Conservation (phyloP, 2,797 vertebrate genomes). For the Premnoplex brunnescens region DNA sequence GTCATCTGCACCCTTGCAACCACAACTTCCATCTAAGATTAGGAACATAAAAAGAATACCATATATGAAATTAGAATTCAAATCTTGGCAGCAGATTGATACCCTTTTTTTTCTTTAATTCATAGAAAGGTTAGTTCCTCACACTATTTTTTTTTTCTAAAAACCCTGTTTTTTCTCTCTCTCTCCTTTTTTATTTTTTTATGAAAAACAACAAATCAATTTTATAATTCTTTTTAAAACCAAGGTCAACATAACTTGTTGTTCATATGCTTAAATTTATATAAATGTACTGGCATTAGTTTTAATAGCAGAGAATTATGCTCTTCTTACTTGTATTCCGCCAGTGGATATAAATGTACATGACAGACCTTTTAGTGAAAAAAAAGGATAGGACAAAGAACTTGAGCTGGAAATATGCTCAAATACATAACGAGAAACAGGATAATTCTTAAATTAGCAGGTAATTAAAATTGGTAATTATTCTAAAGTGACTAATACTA, state of each 20-base stretch:
- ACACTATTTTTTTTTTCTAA: not conserved
- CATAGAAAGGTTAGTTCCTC: not conserved
- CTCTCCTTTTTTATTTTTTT: accelerated
- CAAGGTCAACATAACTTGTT: not conserved
- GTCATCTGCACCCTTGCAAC: not conserved
- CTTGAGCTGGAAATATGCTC: not conserved
- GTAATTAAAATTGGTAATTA: not conserved
- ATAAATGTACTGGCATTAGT: not conserved
- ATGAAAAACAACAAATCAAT: not conserved
- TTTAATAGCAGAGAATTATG: not conserved
- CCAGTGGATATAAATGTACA: not conserved
- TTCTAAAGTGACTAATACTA: not conserved
- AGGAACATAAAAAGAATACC: not conserved
- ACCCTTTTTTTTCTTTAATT: not conserved
- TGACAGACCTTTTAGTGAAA: not conserved
- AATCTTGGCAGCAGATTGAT: not conserved
- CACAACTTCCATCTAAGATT: not conserved
- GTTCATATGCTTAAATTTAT: not conserved
- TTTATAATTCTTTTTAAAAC: not conserved
- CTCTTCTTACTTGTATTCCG: not conserved
- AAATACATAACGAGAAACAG: not conserved
- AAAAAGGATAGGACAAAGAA: not conserved
- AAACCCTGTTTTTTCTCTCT: not conserved
- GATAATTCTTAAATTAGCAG: not conserved
- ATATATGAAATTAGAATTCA: not conserved